A percentile compares a stretch with the other conserved stretches of the same genome.
phyloP scores from a whole-genome alignment of 2,113 vertebrate species.

The Arvicanthis niloticus region DNA sequence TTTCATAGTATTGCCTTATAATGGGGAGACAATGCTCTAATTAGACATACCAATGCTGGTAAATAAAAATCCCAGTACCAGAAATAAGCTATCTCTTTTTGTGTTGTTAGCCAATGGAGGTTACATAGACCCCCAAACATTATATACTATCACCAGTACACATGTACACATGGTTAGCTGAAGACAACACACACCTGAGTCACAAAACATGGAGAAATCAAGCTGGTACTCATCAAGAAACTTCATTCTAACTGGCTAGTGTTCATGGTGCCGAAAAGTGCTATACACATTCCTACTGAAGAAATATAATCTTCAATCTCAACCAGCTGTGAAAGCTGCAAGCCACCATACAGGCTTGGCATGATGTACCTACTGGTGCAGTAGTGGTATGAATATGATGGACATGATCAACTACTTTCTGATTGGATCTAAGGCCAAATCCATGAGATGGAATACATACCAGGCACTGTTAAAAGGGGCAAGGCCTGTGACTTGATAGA shows the following conservation, averaged over 20 bases:
- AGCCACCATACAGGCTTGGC: neutral
- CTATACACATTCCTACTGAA: neutral
- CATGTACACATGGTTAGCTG: neutral
- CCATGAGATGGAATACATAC: neutral
- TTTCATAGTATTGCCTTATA: neutral
- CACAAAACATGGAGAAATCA: neutral
- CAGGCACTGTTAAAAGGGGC: neutral
- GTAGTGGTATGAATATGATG: neutral
- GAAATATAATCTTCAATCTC: neutral
- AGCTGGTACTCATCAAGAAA: neutral
- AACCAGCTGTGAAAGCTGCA: neutral
- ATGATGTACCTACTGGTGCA: neutral
- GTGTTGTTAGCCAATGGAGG: neutral
- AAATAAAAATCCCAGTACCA: neutral
- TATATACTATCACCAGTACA: neutral
- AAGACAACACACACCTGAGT: neutral
- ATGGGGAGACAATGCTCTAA: neutral
- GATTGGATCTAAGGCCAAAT: neutral
- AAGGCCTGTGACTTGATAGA: neutral
- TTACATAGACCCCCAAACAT: too few relatives aligned
- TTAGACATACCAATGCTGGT: neutral
- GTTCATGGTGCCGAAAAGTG: neutral
- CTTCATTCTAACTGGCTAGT: neutral
- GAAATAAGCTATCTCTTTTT: neutral
- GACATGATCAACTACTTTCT: neutral